Percentiles rank a stretch among this genome's conserved stretches.
Evolutionary conservation across 1,140 invertebrate genomes (phyloP).

Genomic region (silkworm (Bombyx mori)): ASM3026992v2 NC_085118.1:606501-607000

Average conservation of each 20-base stretch:
- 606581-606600: conserved; percentile 48
- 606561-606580: conserved; percentile 49
- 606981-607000: conserved; percentile 11
- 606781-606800: conserved; percentile 73
- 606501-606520: conserved; percentile 49
- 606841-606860: conserved; percentile 68
- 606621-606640: too few relatives aligned
- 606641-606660: conserved; percentile 1
- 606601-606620: too few relatives aligned
- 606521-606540: conserved; percentile 38
- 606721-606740: conserved; percentile 85
- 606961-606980: too few relatives aligned
- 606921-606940: background rate
- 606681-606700: conserved; percentile 37
- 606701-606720: conserved; percentile 53
- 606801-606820: conserved; percentile 36
- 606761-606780: conserved; percentile 82
- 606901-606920: conserved; percentile 18
- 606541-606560: conserved; percentile 46
- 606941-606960: too few relatives aligned
- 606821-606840: conserved; percentile 66
- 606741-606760: conserved; percentile 84
- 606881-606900: conserved; percentile 29
- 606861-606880: conserved; percentile 69
- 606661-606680: conserved; percentile 17